Conservation (phyloP, 2,113 vertebrate genomes). For the Ammodytes dubius region DNA sequence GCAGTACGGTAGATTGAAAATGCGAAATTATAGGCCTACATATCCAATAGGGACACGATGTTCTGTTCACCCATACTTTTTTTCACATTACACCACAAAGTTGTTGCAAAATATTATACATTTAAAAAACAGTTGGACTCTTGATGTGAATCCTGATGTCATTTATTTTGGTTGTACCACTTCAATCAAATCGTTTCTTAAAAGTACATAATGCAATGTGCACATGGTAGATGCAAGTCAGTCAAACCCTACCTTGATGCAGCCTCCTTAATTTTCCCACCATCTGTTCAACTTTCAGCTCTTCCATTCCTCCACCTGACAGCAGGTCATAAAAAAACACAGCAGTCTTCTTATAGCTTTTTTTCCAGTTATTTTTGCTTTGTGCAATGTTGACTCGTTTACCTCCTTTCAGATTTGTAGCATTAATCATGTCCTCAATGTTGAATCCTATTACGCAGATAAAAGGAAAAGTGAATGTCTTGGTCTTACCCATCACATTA, state of each 20-base stretch:
- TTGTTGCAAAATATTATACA: no score
- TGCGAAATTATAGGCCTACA: no score
- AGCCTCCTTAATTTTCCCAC: conserved; percentile 56
- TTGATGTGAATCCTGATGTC: no score
- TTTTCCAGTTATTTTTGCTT: not conserved
- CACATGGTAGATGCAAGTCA: not conserved
- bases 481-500: not conserved
- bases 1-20: not conserved
- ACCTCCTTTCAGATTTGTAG: conserved; percentile 13
- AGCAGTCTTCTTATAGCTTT: not conserved
- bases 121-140: not conserved
- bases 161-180: no score
- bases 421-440: conserved; percentile 37
- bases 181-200: no score
- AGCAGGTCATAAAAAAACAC: not conserved
- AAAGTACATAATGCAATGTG: not conserved
- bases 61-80: no score
- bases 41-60: no score
- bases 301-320: conserved; percentile 38
- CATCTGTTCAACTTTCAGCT: conserved; percentile 63
- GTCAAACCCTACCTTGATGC: conserved; percentile 64
- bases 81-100: not conserved
- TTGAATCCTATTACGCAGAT: conserved; percentile 38
- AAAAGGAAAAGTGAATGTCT: not conserved
- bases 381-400: not conserved